These are phyloP conservation scores for Peromyscus aztecus DNA, from an alignment of 2,797 vertebrate genomes.

Conservation along the genomic window DNA sequence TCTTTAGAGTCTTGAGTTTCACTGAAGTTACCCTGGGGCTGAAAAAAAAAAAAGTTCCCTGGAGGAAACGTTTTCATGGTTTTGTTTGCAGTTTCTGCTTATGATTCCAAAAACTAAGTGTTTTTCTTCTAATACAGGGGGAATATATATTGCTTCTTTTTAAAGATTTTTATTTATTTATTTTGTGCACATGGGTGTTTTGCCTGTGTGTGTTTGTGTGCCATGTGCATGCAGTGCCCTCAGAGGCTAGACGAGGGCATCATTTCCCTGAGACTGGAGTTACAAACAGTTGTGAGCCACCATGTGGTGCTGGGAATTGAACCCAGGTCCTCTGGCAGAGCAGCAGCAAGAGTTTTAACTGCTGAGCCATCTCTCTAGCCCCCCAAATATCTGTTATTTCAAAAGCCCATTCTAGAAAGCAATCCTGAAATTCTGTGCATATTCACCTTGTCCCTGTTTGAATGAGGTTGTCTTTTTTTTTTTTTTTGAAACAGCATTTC, in stretches of 20 bases:
- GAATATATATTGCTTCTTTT: neutral
- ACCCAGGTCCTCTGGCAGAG: neutral
- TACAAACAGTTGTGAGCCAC: neutral
- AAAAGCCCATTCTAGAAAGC: constrained; percentile 28
- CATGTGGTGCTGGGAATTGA: neutral
- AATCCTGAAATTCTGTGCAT: constrained; percentile 14
- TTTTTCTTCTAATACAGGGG: neutral
- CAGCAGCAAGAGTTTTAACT: neutral
- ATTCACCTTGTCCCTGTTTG: constrained; percentile 1
- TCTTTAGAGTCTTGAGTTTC: neutral
- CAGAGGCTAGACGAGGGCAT: neutral
- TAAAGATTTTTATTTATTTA: neutral
- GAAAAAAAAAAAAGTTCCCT: neutral
- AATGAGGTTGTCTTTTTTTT: neutral
- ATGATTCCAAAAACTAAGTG: neutral
- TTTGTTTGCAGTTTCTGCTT: constrained; percentile 33
- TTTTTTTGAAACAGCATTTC: neutral
- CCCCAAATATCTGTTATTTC: neutral
- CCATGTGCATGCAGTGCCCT: neutral
- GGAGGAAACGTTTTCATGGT: neutral
- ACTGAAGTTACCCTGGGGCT: neutral
- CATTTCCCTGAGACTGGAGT: neutral
- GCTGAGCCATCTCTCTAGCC: neutral
- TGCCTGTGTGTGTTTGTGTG: neutral
- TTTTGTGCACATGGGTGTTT: neutral